A percentile compares a stretch with the other conserved stretches of the same genome.
Evolutionary conservation across 2,888 invertebrate species (phyloP).

Genomic region (Machimus atricapillus): DNA sequence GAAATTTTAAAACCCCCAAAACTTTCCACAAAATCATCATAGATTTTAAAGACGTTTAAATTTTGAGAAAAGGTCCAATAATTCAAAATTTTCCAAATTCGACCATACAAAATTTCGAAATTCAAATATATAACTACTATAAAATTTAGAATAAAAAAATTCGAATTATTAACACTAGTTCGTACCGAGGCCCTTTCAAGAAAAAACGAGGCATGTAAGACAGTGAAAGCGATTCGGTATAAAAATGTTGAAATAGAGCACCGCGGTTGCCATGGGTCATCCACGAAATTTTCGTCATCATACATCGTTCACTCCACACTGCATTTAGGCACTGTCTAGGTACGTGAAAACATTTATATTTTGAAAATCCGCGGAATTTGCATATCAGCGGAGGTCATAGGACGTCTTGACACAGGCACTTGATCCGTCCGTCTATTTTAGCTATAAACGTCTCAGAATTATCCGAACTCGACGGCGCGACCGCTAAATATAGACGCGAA

Average conservation of each 20-base stretch:
- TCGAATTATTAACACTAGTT: not conserved
- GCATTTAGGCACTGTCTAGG: not conserved
- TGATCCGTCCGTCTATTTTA: not conserved
- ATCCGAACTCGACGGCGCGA: not conserved
- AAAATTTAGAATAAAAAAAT: too few relatives aligned
- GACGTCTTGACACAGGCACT: not conserved
- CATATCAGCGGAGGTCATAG: not conserved
- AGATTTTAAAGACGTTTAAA: too few relatives aligned
- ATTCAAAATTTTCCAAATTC: not conserved
- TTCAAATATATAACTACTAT: not conserved
- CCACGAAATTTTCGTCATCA: constrained; percentile 49
- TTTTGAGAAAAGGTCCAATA: too few relatives aligned
- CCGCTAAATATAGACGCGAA: not conserved
- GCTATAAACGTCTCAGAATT: not conserved
- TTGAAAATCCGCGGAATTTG: not conserved
- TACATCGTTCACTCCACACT: constrained; percentile 47
- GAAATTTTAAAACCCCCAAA: not conserved
- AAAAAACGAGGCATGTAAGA: constrained; percentile 51
- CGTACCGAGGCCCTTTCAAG: constrained; percentile 48
- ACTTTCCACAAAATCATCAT: too few relatives aligned
- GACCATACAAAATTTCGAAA: not conserved
- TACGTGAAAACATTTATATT: not conserved
- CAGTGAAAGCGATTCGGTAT: constrained; percentile 51
- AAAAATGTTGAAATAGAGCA: constrained; percentile 51
- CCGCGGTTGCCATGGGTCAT: constrained; percentile 49